phyloP scores from a whole-genome alignment of 1,140 invertebrate genomes.

The Coelopa frigida region DNA sequence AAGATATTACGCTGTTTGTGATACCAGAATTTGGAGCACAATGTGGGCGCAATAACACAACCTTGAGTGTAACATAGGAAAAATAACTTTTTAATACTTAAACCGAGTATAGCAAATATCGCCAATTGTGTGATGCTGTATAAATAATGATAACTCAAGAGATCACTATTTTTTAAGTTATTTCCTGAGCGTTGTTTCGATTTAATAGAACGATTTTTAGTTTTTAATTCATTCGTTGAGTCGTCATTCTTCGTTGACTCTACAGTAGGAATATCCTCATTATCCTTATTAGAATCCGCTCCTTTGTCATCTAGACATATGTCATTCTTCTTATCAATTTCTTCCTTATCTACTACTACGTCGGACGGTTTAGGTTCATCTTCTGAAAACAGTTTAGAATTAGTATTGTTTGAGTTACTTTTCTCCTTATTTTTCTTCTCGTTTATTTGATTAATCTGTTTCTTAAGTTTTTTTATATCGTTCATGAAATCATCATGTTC shows the following conservation, averaged over 20 bases:
- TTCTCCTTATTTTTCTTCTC: not conserved
- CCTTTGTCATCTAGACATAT: not conserved
- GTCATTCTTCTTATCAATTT: not conserved
- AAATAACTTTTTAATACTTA: slow-evolving; percentile 37
- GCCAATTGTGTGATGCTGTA: slow-evolving; percentile 40
- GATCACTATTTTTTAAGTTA: slow-evolving; percentile 4
- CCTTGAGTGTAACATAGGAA: slow-evolving; percentile 41
- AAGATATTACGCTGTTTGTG: slow-evolving; percentile 37
- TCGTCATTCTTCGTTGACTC: too few relatives aligned
- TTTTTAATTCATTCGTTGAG: too few relatives aligned
- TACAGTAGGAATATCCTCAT: too few relatives aligned
- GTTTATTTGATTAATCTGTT: slow-evolving; percentile 33
- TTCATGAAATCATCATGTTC: slow-evolving; percentile 35
- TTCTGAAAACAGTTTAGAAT: not conserved
- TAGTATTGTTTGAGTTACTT: not conserved
- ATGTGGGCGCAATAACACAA: slow-evolving; percentile 38
- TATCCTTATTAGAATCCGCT: not conserved
- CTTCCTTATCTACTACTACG: not conserved
- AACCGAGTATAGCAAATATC: slow-evolving; percentile 32
- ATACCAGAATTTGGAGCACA: slow-evolving; percentile 40
- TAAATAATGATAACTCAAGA: slow-evolving; percentile 29
- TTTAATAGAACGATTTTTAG: too few relatives aligned
- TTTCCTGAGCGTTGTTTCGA: too few relatives aligned
- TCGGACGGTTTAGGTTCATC: slow-evolving; percentile 1
- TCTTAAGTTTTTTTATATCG: slow-evolving; percentile 33